Evolutionary conservation across 2,888 invertebrate genomes (phyloP), one percentile per base, ranked within the genome.

Genomic region (Nymphalis c-album): DNA sequence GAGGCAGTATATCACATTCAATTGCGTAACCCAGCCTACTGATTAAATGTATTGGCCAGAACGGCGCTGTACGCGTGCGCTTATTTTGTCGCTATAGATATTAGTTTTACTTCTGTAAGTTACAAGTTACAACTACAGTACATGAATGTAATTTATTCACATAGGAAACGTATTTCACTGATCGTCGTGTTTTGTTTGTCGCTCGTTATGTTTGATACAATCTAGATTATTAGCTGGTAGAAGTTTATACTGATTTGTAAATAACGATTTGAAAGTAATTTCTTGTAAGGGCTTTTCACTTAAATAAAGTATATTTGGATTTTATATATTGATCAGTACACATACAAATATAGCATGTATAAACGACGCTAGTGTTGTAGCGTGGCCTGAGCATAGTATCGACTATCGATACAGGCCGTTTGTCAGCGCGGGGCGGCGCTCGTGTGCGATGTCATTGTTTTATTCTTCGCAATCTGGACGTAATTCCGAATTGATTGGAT

Each of bases 401-500:
- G 26, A 26, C 26, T 26, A 26, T 26, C 17, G 48, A 18, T 3
- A 18, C 48, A 18, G n/a, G 48, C 18, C 18, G n/a, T 18, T 50
- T 2, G 48, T 20, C 53, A 22, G 13, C 51, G n/a, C 51, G n/a
- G n/a, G 18, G 18, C 10, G 47, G n/a, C 13, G 51, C 20, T 51
- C 13, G 22, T 10, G 22, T 16, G 18, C 53, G 53, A 20, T 18
- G 18, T 31, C 17, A 61, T 61, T 61, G 61, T 61, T 61, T 61
- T 31, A 40, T 20, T 61, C 61, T 31, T 20, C 35, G 26, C 60
- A 53, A 64, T 64, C 64, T 60, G 59, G 20, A 60, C 51, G 45
- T 67, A 62, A 62, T 59, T 18, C 67, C 48, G 62, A 51, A 67
- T 62, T 62, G 66, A 67, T 67, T 67, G 66, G 45, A 40, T 50